Evolutionary conservation across 2,888 invertebrate species (phyloP).

Genomic region (Ormia ochracea): DNA sequence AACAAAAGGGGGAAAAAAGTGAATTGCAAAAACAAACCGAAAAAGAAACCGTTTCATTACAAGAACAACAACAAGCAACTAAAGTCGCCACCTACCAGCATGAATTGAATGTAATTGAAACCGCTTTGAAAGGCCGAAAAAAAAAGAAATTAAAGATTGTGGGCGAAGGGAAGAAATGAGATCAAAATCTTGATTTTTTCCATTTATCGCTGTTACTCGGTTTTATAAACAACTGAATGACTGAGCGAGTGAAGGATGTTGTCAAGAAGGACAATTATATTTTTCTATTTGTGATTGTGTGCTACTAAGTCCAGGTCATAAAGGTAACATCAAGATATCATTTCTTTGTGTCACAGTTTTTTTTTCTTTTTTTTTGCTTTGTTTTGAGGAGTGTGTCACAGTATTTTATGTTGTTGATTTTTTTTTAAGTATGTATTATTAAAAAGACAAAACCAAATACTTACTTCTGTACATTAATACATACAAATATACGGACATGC

Average conservation of each 20-base stretch:
- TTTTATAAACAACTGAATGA: constrained; percentile 12
- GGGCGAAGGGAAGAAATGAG: neutral
- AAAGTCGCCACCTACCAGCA: neutral
- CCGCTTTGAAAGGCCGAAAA: constrained; percentile 26
- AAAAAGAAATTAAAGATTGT: constrained; percentile 12
- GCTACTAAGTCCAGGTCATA: constrained; percentile 50
- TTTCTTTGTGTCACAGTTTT: constrained; percentile 34
- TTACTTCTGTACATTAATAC: too few relatives aligned
- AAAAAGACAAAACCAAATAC: constrained; percentile 7
- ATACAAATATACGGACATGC: too few relatives aligned
- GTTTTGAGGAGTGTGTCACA: constrained; percentile 7
- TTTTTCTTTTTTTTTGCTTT: neutral
- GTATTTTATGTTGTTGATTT: constrained; percentile 12
- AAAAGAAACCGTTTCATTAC: constrained; percentile 34
- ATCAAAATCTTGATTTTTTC: constrained; percentile 26
- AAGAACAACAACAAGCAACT: constrained; percentile 13
- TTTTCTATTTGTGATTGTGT: constrained; percentile 30
- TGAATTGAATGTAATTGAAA: constrained; percentile 1
- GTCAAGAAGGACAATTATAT: constrained; percentile 36
- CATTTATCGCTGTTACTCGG: neutral
- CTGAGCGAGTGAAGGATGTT: constrained; percentile 17
- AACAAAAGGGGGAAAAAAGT: neutral
- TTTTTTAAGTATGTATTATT: constrained; percentile 17
- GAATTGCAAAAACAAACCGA: constrained; percentile 14
- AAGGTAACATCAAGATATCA: constrained; percentile 34